These are phyloP conservation scores for Chaetops frenatus DNA, from an alignment of 2,113 vertebrate species.

Conservation along the genomic window DNA sequence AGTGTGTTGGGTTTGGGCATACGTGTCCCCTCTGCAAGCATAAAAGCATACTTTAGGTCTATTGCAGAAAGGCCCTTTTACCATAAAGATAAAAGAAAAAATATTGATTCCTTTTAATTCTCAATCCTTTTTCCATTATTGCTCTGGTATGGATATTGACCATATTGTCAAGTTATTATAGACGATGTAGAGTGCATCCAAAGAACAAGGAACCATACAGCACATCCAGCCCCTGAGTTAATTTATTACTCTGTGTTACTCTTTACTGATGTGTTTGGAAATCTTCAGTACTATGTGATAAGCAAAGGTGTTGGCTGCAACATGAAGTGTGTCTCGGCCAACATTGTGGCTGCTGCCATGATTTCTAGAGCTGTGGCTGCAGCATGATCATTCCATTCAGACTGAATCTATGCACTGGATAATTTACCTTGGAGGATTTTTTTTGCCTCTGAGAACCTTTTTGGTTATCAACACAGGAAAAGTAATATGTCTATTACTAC, in stretches of 20 bases:
- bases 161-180: background rate
- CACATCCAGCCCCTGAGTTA: background rate
- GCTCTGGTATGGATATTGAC: background rate
- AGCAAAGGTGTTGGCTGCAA: background rate
- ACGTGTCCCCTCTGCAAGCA: background rate
- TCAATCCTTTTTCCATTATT: constrained; percentile 6
- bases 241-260: background rate
- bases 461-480: background rate
- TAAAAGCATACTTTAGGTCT: background rate
- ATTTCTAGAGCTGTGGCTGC: background rate
- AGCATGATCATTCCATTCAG: background rate
- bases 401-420: background rate
- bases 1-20: background rate
- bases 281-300: background rate
- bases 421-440: background rate
- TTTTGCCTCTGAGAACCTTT: background rate
- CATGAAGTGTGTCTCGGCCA: background rate
- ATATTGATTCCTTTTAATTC: background rate
- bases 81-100: background rate
- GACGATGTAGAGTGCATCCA: background rate
- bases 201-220: background rate
- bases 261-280: background rate
- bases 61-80: background rate
- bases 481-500: background rate
- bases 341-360: background rate